Base-by-base conservation (phyloP, 1,140 invertebrate genomes). In the Diprion similis region DNA sequence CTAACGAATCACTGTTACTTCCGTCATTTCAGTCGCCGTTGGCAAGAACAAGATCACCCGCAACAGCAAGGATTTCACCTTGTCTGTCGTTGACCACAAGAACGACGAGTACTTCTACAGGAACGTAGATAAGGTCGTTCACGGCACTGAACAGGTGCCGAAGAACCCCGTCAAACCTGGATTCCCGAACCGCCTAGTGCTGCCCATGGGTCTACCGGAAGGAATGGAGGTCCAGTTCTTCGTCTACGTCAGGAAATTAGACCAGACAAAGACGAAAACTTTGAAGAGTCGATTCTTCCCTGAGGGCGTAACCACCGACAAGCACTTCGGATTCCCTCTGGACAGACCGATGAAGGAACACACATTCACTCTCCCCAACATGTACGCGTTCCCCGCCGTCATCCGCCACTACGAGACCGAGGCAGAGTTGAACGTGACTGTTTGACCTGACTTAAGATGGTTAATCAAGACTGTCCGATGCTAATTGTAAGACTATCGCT, bases 321-420 rank as follows among this genome's bases (percentile, higher is more conserved):
- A 89, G 68, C 88, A 91, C 64, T 89, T 92, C 78, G 92, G 91
- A 13, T 94, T 90, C 87, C 92, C 92, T 24, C 91, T 94, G 78
- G 93, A 94, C 80, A 89, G 92, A 71, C 89, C 89, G 19, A 88
- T 91, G 71, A 81, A 89, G 71, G 88, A 88, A 66, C 81, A 85
- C 75, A 89, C 88, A 82, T 91, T 91, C 85, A 83, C 89, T 74
- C 89, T 92, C 70, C 88, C 90, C 4, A 94, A 94, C 84, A 91
- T 93, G 83, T 91, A 89, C 86, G 91, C 91, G 80, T 86, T 92
- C 75, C 92, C 93, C 75, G 88, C 93, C 24, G 83, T 84, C 72
- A 90, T 93, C 76, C 92, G 90, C 83, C 91, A 92, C 75, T 90
- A 91, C 75, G 87, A 87, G 51, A 9, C 7, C 9, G 51, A 59